Evolutionary conservation across 2,113 vertebrate species (phyloP).

Genomic region (Azemiops feae): DNA sequence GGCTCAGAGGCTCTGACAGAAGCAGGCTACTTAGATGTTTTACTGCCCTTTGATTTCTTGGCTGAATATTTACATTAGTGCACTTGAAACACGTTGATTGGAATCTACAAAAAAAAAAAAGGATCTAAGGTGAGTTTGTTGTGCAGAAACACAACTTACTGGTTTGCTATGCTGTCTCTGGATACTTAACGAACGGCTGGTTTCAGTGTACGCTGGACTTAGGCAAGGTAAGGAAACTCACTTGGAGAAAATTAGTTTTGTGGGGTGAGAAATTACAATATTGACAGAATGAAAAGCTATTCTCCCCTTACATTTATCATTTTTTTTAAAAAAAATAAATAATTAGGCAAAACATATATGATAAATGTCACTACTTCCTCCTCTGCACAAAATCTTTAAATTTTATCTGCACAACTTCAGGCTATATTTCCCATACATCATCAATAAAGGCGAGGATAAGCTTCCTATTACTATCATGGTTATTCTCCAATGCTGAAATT

Average conservation of each 20-base stretch:
- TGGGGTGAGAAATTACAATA: background rate
- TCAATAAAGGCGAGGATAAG: background rate
- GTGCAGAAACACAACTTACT: background rate
- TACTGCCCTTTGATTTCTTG: background rate
- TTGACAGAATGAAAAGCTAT: background rate
- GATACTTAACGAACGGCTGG: background rate
- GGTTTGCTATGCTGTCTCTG: background rate
- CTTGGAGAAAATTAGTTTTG: background rate
- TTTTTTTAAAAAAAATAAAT: background rate
- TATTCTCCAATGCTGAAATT: background rate
- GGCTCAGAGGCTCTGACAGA: conserved; percentile 9
- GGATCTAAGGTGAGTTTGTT: background rate
- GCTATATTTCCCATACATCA: background rate
- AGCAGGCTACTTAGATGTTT: background rate
- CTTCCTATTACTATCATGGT: background rate
- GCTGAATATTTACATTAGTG: background rate
- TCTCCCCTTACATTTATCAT: background rate
- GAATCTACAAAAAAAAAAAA: background rate
- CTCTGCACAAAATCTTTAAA: background rate
- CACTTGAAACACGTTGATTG: background rate
- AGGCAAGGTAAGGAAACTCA: background rate
- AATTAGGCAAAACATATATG: background rate
- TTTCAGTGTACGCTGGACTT: background rate
- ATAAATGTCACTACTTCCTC: background rate
- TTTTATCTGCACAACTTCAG: background rate